Base-by-base conservation (phyloP, 2,888 invertebrate genomes). In the Horisme vitalbata region DNA sequence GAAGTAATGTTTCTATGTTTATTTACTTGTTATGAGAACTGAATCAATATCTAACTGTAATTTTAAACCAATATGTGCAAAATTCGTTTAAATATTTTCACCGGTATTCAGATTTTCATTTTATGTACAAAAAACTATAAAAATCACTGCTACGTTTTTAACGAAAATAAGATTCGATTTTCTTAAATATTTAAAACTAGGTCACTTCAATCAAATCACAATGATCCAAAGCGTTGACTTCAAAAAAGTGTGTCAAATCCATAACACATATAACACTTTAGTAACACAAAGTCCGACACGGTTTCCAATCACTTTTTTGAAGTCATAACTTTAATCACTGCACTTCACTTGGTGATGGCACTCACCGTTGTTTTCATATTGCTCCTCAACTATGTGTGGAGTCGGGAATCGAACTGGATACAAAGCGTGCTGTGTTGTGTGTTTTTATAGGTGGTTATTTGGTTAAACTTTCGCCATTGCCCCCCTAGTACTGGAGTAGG, bases 401-500 rank as follows among this genome's bases (percentile, higher is more conserved):
- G 49, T 49, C 83, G 79, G 89, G 88, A 87, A 72, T 79, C 74
- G 83, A 75, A 89, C 89, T 89, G 88, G 89, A 88, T 89, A 77
- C 75, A 61, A 63, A 69, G 60, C 59, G 65, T 61, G 61, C 67
- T 58, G 79, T 71, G 85, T 71, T 74, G 75, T 77, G 82, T 74
- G 86, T 85, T 83, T 89, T 84, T 89, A 89, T 89, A 89, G 83
- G 81, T 85, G 82, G 81, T 79, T 87, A 82, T 87, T 85, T 81
- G 81, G 83, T 71, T 70, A 75, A 73, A 88, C 88, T 89, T 89
- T 89, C 88, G 88, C 88, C 77, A 75, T 65, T 69, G 83, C 88
- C 86, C 85, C 78, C 77, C 74, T 83, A 73, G 73, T 60, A 71
- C 71, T 74, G 78, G 81, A 77, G 73, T 69, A 72, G 59, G 71